phyloP scores from a whole-genome alignment of 2,113 vertebrate genomes.

The Corythaixoides concolor region DNA sequence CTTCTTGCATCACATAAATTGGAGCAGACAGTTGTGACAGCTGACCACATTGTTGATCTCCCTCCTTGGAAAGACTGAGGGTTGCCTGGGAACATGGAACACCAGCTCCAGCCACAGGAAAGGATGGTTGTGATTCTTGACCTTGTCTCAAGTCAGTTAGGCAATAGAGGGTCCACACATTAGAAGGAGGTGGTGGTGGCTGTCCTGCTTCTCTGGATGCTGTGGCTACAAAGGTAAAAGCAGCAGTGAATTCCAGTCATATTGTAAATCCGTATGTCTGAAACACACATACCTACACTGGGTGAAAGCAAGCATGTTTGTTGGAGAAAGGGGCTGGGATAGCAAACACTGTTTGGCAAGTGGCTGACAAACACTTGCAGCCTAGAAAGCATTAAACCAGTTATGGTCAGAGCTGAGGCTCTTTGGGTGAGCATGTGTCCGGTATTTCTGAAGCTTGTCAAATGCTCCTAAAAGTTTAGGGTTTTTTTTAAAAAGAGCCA shows the following conservation, averaged over 20 bases:
- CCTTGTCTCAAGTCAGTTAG: slow-evolving; percentile 63
- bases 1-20: slow-evolving; percentile 53
- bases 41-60: slow-evolving; percentile 17
- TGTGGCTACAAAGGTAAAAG: slow-evolving; percentile 67
- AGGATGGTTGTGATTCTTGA: slow-evolving; percentile 55
- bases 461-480: background rate
- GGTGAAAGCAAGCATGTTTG: slow-evolving; percentile 30
- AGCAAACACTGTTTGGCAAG: background rate
- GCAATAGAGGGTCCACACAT: slow-evolving; percentile 67
- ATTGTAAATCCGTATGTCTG: background rate
- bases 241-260: slow-evolving; percentile 37
- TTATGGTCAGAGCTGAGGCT: background rate
- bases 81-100: slow-evolving; percentile 39
- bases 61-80: slow-evolving; percentile 36
- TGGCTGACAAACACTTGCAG: background rate
- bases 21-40: slow-evolving; percentile 54
- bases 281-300: background rate
- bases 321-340: slow-evolving; percentile 9
- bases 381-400: background rate
- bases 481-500: background rate
- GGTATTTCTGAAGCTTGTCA: background rate
- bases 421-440: background rate
- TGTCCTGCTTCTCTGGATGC: slow-evolving; percentile 67
- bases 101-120: background rate
- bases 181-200: slow-evolving; percentile 58